Base-by-base conservation (phyloP, 53 echinoderm and acorn worm genomes). In the Hippasteria phrygiana region DNA sequence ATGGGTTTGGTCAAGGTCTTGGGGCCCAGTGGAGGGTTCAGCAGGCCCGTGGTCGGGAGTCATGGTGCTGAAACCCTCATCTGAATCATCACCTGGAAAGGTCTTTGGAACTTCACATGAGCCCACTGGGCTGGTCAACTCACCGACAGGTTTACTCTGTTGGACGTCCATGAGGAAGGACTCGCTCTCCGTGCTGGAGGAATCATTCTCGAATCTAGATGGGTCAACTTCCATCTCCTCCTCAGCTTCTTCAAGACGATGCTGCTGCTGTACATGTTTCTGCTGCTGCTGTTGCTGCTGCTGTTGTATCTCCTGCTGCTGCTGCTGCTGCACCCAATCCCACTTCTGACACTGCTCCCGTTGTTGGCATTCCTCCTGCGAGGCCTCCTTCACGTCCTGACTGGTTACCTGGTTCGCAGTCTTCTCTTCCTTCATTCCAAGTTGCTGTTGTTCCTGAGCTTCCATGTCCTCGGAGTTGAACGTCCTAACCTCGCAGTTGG, bases 11-110 rank as follows among this genome's bases (percentile, higher is more conserved):
- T 85, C 85, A 71, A 53, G 50, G 36, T 36, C 85, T 45, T 24
- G 71, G 64, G 56, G 28, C 18, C 35, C 18, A 47, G 46, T 64
- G 63, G 65, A n/a, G 22, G 69, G 85, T 31, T 32, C 75, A 50
- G 75, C 17, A 0, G 51, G 50, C 48, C 47, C 85, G 29, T 84
- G 74, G 42, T 89, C 92, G 22, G 85, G 89, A 66, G 75, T 89
- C 69, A 88, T 54, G 24, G 77, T 71, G 13, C 56, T 63, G 42
- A 69, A 51, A 78, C 91, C 51, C 38, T 81, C 81, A 64, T 81
- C 88, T 43, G 88, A 71, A 32, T 69, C 85, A 34, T 48, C 85
- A 43, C 51, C 70, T 45, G 43, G 20, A 20, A 55, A 38, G 42
- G 82, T 41, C 66, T 73, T 73, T 40, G 75, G 37, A 32, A 27